Evolutionary conservation across 2,888 invertebrate species (phyloP).

Genomic region (Stomorhina lunata): DNA sequence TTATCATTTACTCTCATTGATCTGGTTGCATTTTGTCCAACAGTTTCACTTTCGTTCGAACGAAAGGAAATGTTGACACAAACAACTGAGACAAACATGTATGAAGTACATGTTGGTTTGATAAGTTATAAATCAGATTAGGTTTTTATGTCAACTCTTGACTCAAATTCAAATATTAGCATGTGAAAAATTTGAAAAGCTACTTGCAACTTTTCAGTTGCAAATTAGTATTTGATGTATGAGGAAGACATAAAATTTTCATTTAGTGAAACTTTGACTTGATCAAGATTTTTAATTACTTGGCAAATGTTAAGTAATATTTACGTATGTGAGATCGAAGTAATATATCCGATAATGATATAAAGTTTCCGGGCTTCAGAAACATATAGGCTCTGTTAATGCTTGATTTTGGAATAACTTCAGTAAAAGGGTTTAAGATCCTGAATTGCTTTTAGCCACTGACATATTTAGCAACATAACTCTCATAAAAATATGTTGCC

Average conservation of each 20-base stretch:
- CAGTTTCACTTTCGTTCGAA: constrained; percentile 55
- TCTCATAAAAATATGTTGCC: neutral
- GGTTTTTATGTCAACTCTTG: constrained; percentile 57
- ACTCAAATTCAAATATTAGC: constrained; percentile 9
- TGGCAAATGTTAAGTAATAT: no score
- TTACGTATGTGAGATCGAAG: no score
- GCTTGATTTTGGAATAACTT: no score
- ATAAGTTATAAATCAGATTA: constrained; percentile 43
- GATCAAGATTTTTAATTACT: no score
- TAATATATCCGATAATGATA: no score
- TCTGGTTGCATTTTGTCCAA: constrained; percentile 39
- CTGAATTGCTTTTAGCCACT: neutral
- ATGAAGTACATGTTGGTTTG: neutral
- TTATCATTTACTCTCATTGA: neutral
- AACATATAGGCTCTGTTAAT: no score
- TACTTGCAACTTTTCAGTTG: neutral
- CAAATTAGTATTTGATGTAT: neutral
- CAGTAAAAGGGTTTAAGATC: no score
- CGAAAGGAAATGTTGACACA: constrained; percentile 62
- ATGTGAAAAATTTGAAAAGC: constrained; percentile 47
- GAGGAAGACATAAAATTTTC: no score
- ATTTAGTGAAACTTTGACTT: no score
- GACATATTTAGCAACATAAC: no score
- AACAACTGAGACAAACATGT: constrained; percentile 2
- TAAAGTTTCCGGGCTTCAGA: no score